Conservation (phyloP, 2,888 invertebrate genomes). For the Germaria angustata region DNA sequence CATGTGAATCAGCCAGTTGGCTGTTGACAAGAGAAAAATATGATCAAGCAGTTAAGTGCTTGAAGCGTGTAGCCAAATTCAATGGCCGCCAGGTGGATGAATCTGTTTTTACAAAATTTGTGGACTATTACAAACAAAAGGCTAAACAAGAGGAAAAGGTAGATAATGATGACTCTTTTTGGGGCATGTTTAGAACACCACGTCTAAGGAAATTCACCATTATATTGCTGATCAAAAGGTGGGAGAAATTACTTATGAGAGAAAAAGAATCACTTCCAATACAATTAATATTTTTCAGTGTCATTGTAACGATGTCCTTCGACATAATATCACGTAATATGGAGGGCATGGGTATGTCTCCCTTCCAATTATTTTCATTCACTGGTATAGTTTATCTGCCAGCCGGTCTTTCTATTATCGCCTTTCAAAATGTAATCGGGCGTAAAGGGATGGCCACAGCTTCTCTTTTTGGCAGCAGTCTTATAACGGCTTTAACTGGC, state of each 20-base stretch:
- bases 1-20: constrained; percentile 84
- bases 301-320: constrained; percentile 82
- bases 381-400: constrained; percentile 82
- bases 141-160: constrained; percentile 69
- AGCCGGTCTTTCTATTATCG: constrained; percentile 78
- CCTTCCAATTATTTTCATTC: constrained; percentile 81
- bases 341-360: constrained; percentile 81
- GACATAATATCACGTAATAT: constrained; percentile 83
- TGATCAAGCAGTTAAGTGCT: constrained; percentile 81
- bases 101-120: constrained; percentile 79
- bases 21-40: constrained; percentile 81
- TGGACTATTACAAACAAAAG: constrained; percentile 74
- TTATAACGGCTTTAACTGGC: constrained; percentile 81
- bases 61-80: constrained; percentile 81
- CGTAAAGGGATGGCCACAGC: constrained; percentile 82
- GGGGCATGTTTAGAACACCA: constrained; percentile 81
- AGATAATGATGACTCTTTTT: constrained; percentile 75
- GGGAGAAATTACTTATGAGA: no score
- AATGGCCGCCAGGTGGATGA: constrained; percentile 80
- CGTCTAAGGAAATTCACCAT: constrained; percentile 81
- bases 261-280: no score
- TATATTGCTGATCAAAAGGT: constrained; percentile 83
- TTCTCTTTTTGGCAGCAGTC: constrained; percentile 81
- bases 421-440: constrained; percentile 78
- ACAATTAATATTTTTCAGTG: constrained; percentile 77